Evolutionary conservation across 2,797 vertebrate genomes (phyloP).

Genomic region (Takifugu ocellatus): DNA sequence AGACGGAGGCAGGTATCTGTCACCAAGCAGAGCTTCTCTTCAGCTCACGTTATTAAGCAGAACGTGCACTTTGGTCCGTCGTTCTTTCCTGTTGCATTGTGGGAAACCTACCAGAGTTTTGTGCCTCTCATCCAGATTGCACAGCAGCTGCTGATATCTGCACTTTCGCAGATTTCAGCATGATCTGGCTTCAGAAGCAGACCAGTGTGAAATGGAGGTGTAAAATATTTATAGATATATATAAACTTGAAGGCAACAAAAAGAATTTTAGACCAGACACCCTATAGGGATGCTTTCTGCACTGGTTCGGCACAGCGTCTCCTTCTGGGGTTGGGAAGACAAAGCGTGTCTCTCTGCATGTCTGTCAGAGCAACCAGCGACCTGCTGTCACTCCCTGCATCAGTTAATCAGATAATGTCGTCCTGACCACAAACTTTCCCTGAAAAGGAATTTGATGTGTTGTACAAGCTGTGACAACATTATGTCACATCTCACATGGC

Average conservation of each 20-base stretch:
- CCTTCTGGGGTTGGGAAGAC: constrained; percentile 19
- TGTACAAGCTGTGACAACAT: neutral
- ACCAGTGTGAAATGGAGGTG: constrained; percentile 54
- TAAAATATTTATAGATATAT: constrained; percentile 65
- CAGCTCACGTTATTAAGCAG: too few relatives aligned
- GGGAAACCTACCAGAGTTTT: constrained; percentile 17
- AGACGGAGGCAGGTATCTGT: too few relatives aligned
- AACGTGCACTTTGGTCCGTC: neutral
- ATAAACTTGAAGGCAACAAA: constrained; percentile 57
- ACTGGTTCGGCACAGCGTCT: constrained; percentile 20
- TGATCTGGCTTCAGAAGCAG: constrained; percentile 43
- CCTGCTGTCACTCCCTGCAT: neutral
- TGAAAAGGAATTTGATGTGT: constrained; percentile 1
- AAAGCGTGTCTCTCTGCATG: constrained; percentile 1
- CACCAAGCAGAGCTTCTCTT: too few relatives aligned
- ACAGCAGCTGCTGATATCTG: constrained; percentile 60
- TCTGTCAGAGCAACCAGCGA: neutral
- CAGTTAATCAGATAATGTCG: neutral
- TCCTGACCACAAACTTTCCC: neutral
- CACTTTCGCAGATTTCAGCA: constrained; percentile 47
- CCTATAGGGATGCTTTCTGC: constrained; percentile 30
- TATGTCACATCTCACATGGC: neutral
- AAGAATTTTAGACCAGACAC: constrained; percentile 57
- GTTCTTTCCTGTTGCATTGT: constrained; percentile 17
- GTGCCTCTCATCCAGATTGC: constrained; percentile 44